Evolutionary conservation across 2,888 invertebrate genomes (phyloP), one percentile per base, ranked within the genome.

Genomic region (Andrena dorsata): DNA sequence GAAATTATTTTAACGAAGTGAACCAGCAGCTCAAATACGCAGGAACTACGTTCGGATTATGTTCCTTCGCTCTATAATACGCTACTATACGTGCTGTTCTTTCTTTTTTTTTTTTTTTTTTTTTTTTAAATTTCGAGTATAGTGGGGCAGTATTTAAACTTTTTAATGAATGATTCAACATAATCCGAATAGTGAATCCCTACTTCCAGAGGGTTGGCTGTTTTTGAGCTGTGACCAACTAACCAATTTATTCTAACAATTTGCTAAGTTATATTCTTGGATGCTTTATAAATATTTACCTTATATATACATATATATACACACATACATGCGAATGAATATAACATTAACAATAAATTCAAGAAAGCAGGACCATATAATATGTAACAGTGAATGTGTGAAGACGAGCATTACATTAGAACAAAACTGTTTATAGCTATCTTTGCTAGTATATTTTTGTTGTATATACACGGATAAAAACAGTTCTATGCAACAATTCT

Each of bases 321-420:
- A 82, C 76, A 84, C 71, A 82, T 78, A 78, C 85, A 77, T 86
- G 82, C 56, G 85, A 85, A 86, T 80, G 66, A 81, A 82, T 84
- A 86, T 83, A 81, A 76, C 75, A 79, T 83, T 74, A 71, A 82
- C 76, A 81, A 76, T 61, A 71, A 76, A 74, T 68, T 78, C 73
- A 58, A 68, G 35, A 80, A 80, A 75, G 13, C 53, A 86, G 58
- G 56, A 77, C 63, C 77, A 88, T 90, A 89, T 89, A 89, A 87
- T 89, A 89, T 91, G 91, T 89, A 91, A 90, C 90, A 90, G 91
- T 91, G 89, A 90, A 90, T 89, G 90, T 90, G 89, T 91, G 90
- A 90, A 91, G 86, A 72, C 76, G 80, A 87, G 84, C 10, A 60
- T 30, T 47, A 28, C 30, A 65, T 35, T 71, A 20, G 2, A 58